Evolutionary conservation across 2,888 invertebrate species (phyloP).

Genomic region (Mythimna pallens): DNA sequence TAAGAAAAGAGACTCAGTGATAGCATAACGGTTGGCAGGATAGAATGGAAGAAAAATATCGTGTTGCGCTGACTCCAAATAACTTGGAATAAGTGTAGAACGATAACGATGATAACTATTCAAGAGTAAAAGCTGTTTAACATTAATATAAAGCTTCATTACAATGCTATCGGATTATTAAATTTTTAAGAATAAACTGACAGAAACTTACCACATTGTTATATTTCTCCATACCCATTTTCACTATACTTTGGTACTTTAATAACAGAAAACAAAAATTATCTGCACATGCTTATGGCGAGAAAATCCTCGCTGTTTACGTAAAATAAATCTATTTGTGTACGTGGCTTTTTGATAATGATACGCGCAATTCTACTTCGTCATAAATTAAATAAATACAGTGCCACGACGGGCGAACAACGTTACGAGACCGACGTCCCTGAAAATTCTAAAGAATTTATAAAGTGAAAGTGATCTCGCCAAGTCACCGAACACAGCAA

Average conservation of each 20-base stretch:
- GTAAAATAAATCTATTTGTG: slow-evolving; percentile 31
- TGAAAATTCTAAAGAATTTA: slow-evolving; percentile 50
- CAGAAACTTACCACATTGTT: slow-evolving; percentile 73
- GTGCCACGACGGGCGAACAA: slow-evolving; percentile 28
- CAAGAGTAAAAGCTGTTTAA: not conserved
- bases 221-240: slow-evolving; percentile 83
- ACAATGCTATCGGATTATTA: no score
- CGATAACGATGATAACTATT: no score
- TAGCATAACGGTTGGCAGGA: no score
- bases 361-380: slow-evolving; percentile 29
- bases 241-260: slow-evolving; percentile 40
- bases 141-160: not conserved
- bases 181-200: not conserved
- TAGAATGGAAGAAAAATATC: no score
- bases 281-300: slow-evolving; percentile 25
- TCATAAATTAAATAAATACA: slow-evolving; percentile 42
- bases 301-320: slow-evolving; percentile 15
- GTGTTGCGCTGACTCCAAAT: no score
- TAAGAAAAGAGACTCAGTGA: no score
- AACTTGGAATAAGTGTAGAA: no score
- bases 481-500: not conserved
- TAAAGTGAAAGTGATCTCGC: slow-evolving; percentile 60
- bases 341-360: slow-evolving; percentile 49
- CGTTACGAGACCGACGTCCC: slow-evolving; percentile 47
- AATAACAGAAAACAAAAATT: slow-evolving; percentile 3